Conservation (phyloP, 2,888 invertebrate species). For the Cantharis flavilabris region DNA sequence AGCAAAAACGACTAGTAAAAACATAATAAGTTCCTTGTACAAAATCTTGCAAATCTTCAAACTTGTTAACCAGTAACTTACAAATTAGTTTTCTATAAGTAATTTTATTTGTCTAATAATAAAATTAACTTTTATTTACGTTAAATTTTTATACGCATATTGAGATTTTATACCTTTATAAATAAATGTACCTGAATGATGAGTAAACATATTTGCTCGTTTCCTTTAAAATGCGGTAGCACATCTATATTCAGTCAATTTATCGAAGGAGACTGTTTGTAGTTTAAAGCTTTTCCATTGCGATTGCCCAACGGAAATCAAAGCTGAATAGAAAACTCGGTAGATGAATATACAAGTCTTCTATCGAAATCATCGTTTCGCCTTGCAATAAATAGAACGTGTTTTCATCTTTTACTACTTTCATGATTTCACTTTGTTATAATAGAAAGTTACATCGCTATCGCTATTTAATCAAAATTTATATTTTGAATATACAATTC, state of each 20-base stretch:
- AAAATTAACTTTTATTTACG: background rate
- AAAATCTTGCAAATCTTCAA: slow-evolving; percentile 1
- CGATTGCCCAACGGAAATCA: slow-evolving; percentile 33
- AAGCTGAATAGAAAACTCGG: slow-evolving; percentile 26
- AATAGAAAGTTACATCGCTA: slow-evolving; percentile 2
- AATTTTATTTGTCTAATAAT: slow-evolving; percentile 1
- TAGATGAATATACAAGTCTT: slow-evolving; percentile 28
- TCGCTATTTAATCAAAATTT: background rate
- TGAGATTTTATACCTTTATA: background rate
- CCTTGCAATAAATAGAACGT: slow-evolving; percentile 16
- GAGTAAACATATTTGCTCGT: slow-evolving; percentile 17
- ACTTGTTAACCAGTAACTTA: slow-evolving; percentile 1
- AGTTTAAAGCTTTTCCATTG: slow-evolving; percentile 23
- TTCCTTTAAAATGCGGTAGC: slow-evolving; percentile 15
- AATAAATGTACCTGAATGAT: slow-evolving; percentile 12
- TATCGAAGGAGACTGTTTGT: slow-evolving; percentile 17
- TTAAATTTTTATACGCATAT: background rate
- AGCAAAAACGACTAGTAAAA: slow-evolving; percentile 3
- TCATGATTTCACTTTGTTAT: slow-evolving; percentile 6
- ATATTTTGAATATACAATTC: background rate
- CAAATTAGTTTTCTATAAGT: background rate
- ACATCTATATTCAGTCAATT: slow-evolving; percentile 26
- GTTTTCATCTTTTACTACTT: slow-evolving; percentile 11
- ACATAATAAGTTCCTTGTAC: slow-evolving; percentile 4
- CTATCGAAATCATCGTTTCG: slow-evolving; percentile 8